phyloP scores from a whole-genome alignment of 2,113 vertebrate genomes.

The Nyctibius bracteatus region DNA sequence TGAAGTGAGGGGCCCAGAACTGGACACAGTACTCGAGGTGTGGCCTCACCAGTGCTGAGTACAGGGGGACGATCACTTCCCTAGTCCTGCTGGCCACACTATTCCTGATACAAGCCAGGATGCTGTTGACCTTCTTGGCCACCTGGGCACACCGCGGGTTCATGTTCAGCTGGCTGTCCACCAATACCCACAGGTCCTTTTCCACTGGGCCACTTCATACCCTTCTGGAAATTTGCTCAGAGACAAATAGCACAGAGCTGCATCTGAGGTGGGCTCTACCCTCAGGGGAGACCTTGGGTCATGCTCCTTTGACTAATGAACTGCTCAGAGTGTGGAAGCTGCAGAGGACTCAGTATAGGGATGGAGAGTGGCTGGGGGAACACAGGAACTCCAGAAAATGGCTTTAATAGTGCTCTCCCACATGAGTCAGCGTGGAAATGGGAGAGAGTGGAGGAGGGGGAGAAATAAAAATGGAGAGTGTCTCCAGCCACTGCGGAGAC shows the following conservation, averaged over 20 bases:
- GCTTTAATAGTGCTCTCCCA: background rate
- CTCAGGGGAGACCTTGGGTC: background rate
- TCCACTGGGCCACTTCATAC: too few relatives aligned
- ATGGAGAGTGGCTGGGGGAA: background rate
- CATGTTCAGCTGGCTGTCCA: too few relatives aligned
- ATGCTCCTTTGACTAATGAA: background rate
- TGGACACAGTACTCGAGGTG: too few relatives aligned
- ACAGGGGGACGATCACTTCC: too few relatives aligned
- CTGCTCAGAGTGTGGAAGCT: background rate
- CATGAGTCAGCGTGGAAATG: fast-evolving
- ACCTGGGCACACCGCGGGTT: too few relatives aligned
- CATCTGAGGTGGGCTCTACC: background rate
- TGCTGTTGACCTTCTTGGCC: too few relatives aligned
- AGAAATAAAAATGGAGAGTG: background rate
- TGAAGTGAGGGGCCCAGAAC: too few relatives aligned
- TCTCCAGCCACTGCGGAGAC: background rate
- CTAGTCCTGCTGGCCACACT: too few relatives aligned
- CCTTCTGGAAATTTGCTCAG: background rate
- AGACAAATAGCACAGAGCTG: background rate
- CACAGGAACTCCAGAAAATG: background rate
- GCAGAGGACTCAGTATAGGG: background rate
- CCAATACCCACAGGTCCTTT: too few relatives aligned
- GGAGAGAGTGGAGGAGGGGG: background rate
- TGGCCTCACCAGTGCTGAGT: too few relatives aligned
- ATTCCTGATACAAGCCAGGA: too few relatives aligned